Conservation (phyloP, 2,888 invertebrate genomes). For the Candidula unifasciata region DNA sequence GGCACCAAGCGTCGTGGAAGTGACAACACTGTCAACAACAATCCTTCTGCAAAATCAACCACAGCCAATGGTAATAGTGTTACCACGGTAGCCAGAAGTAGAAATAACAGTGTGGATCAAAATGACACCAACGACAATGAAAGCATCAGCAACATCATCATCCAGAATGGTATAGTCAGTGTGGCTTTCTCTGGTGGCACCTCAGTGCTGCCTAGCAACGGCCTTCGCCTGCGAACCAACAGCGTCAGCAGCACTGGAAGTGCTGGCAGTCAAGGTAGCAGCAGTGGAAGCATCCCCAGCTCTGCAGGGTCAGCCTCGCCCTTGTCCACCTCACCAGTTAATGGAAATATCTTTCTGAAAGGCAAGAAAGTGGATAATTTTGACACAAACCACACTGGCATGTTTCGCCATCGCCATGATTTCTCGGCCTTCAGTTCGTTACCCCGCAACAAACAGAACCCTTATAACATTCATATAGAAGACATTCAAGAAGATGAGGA, state of each 20-base stretch:
- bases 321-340: constrained; percentile 61
- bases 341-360: constrained; percentile 56
- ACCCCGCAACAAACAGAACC: constrained; percentile 96
- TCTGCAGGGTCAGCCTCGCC: constrained; percentile 70
- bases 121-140: constrained; percentile 29
- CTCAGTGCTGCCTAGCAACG: constrained; percentile 6
- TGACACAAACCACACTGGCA: constrained; percentile 78
- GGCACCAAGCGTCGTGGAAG: constrained; percentile 41
- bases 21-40: constrained; percentile 66
- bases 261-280: constrained; percentile 54
- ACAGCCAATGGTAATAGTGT: constrained; percentile 6
- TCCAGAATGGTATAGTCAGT: constrained; percentile 2
- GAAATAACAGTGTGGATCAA: constrained; percentile 41
- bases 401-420: constrained; percentile 94
- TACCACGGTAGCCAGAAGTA: constrained; percentile 33
- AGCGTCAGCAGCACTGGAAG: constrained; percentile 77
- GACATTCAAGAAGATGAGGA: constrained; percentile 94
- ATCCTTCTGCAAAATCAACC: constrained; percentile 78
- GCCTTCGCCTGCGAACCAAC: constrained; percentile 70
- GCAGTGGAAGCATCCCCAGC: constrained; percentile 74
- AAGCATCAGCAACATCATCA: constrained; percentile 36
- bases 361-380: constrained; percentile 55
- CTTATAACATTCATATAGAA: constrained; percentile 99
- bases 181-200: constrained; percentile 16
- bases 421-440: constrained; percentile 87